phyloP scores from a whole-genome alignment of 2,888 invertebrate species.

The Entomobrya proxima region DNA sequence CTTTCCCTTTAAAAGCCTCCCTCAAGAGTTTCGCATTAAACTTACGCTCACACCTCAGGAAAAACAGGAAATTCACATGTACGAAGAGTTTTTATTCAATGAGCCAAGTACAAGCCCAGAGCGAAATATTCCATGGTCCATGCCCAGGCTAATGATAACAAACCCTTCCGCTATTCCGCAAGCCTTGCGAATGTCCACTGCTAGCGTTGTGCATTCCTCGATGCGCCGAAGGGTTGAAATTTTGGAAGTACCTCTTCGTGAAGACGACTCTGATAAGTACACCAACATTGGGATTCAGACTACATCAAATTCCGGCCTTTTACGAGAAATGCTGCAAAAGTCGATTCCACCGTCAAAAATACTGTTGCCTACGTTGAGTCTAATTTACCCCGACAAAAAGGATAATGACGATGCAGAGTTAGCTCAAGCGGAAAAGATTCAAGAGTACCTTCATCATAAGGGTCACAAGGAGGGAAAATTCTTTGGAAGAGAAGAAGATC shows the following conservation, averaged over 20 bases:
- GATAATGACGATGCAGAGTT: not conserved
- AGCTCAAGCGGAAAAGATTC: not conserved
- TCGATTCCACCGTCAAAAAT: constrained; percentile 30
- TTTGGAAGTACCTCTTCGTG: constrained; percentile 14
- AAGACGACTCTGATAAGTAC: constrained; percentile 46
- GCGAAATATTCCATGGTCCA: constrained; percentile 8
- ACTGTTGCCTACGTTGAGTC: constrained; percentile 37
- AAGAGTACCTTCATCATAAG: constrained; percentile 1
- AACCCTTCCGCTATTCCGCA: not conserved
- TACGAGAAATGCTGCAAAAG: constrained; percentile 32
- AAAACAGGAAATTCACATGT: constrained; percentile 43
- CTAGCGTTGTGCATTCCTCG: not conserved
- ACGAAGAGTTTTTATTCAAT: constrained; percentile 32
- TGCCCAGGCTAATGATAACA: constrained; percentile 13
- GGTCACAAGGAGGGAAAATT: not conserved
- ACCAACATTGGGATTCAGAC: not conserved
- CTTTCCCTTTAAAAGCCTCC: constrained; percentile 34
- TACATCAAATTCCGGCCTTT: constrained; percentile 8
- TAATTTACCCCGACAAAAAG: constrained; percentile 43
- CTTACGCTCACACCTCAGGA: constrained; percentile 35
- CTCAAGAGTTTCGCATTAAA: constrained; percentile 57
- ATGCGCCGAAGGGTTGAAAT: constrained; percentile 1
- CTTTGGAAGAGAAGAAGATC: not conserved
- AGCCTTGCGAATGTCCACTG: not conserved
- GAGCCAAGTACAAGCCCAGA: not conserved